Evolutionary conservation across 1,140 invertebrate genomes (phyloP), one percentile per base, ranked within the genome.

Genomic region (Brachionus rotundiformis): DNA sequence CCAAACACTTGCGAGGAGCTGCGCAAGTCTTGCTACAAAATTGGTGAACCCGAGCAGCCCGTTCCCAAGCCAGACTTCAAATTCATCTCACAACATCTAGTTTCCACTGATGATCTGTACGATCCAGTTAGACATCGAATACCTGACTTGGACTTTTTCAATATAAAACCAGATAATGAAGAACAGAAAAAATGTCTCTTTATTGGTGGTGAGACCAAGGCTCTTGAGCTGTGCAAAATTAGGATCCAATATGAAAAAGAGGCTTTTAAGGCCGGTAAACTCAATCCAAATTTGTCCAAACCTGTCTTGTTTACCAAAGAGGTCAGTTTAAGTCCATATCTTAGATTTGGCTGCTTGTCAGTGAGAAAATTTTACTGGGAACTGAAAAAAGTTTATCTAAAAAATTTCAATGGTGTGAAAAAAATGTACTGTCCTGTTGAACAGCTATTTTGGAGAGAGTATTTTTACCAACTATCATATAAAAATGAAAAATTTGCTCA

Each of bases 301-400:
- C 92, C 92, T 0, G 91, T 93, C 83, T 88, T 93, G 27, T 84
- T 91, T 25, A 91, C 91, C 0, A 90, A 90, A 19, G 91, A 92
- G 0, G 90, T 91, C 82, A 92, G 91, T 44, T 86, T 92, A 83
- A 92, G 91, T 84, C 91, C 82, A 6, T 85, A 87, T 82, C 86
- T 93, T 8, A 87, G 91, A 3, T 92, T 92, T 84, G 87, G 92
- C 89, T 92, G 86, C 83, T 49, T 87, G 23, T 87, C 86, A 23
- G 83, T 87, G 19, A 82, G 86, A 1, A 85, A 82, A 47, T 85
- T 87, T 36, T 87, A 86, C 82, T 87, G 86, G 86, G 76, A 54
- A 11, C 83, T 87, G 25, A 83, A 82, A n/a, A 81, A 84, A 63
- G 61, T 83, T 3, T 86, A 82, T 71, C 65, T 25, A 3, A 82